Conservation (phyloP, 2,888 invertebrate genomes). For the Nebria brevicollis region DNA sequence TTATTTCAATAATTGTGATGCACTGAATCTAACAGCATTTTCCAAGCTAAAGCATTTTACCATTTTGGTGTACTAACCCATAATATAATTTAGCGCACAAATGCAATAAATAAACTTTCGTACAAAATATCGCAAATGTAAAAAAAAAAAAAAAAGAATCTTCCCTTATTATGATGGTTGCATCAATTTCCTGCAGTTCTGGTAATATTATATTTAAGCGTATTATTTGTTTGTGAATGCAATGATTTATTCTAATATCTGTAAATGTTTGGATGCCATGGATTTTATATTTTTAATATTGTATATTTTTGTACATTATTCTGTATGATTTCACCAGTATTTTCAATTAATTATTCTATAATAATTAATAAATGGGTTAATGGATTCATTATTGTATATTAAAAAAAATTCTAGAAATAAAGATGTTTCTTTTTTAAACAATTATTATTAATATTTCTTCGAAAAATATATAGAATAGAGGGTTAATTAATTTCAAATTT, state of each 20-base stretch:
- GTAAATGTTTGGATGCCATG: conserved; percentile 30
- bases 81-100: background rate
- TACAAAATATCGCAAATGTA: background rate
- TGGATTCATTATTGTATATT: conserved; percentile 32
- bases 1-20: background rate
- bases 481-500: background rate
- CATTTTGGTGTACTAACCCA: background rate
- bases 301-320: conserved; percentile 45
- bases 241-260: background rate
- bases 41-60: background rate
- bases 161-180: background rate
- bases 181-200: background rate
- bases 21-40: background rate
- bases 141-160: background rate
- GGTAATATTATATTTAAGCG: background rate
- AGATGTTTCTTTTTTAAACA: conserved; percentile 6
- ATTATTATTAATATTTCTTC: background rate
- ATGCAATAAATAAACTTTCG: background rate
- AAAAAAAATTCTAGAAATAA: conserved; percentile 3
- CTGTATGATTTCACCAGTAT: conserved; percentile 39
- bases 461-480: background rate
- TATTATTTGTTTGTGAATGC: background rate
- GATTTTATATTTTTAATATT: conserved; percentile 39
- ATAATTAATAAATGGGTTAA: conserved; percentile 40
- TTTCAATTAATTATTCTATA: conserved; percentile 9